These are phyloP conservation scores for Melanerpes formicivorus DNA, from an alignment of 2,113 vertebrate genomes.

Conservation along the genomic window DNA sequence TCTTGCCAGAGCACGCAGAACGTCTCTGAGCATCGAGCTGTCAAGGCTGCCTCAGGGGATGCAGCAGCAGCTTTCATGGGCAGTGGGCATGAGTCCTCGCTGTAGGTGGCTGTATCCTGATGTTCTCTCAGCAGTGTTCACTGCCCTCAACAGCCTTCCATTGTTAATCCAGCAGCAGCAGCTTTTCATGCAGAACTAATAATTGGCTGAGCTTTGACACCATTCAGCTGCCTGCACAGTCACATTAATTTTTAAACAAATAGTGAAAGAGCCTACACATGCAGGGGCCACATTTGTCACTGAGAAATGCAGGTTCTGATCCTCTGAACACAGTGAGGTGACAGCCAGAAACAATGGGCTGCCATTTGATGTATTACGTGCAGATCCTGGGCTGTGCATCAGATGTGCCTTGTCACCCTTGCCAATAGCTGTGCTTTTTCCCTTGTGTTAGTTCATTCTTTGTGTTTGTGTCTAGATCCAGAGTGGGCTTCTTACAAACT, in stretches of 20 bases:
- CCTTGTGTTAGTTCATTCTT: neutral
- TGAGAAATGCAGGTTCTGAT: neutral
- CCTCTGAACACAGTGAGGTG: neutral
- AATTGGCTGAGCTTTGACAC: neutral
- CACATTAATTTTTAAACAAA: neutral
- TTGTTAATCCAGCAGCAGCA: neutral
- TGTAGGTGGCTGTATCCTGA: neutral
- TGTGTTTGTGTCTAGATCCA: slow-evolving; percentile 77
- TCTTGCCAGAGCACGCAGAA: rapidly evolving
- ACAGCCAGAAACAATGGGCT: neutral
- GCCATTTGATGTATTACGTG: neutral
- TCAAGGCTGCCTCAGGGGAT: neutral
- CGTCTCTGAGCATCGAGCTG: rapidly evolving
- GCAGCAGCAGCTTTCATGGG: rapidly evolving
- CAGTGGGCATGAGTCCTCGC: rapidly evolving
- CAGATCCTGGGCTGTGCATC: neutral
- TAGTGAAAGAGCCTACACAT: neutral
- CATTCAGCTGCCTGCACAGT: neutral
- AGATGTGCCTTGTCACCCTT: neutral
- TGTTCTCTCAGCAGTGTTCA: rapidly evolving
- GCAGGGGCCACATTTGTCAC: rapidly evolving
- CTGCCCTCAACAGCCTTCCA: neutral
- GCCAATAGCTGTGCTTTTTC: neutral
- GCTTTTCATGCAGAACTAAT: neutral
- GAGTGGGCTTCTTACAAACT: slow-evolving; percentile 91